A percentile compares a stretch with the other conserved stretches of the same genome.
Conservation (phyloP, 2,888 invertebrate genomes). For the Eumacrocentrus americanus region DNA sequence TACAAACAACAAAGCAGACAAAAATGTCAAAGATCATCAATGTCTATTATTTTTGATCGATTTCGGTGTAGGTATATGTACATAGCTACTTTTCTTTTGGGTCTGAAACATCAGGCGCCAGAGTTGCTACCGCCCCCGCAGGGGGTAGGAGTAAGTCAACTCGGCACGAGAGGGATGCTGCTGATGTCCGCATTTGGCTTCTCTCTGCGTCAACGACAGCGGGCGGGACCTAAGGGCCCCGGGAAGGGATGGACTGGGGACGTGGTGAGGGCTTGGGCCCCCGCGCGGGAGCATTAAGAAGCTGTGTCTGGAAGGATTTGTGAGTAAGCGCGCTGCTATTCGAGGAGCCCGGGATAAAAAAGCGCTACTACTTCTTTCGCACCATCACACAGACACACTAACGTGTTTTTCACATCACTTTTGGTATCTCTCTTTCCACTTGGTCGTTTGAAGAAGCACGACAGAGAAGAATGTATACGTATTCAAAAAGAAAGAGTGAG, state of each 20-base stretch:
- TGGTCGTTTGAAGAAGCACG: background rate
- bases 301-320: conserved; percentile 56
- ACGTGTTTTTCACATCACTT: conserved; percentile 16
- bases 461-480: background rate
- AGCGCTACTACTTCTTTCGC: conserved; percentile 50
- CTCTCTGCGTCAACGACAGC: conserved; percentile 19
- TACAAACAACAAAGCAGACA: too few species aligned
- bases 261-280: conserved; percentile 27
- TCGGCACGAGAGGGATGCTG: conserved; percentile 52
- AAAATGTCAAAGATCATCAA: too few species aligned
- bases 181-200: conserved; percentile 7
- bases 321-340: conserved; percentile 58
- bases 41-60: too few species aligned
- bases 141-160: background rate
- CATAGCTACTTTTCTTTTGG: too few species aligned
- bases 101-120: too few species aligned
- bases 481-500: conserved; percentile 20
- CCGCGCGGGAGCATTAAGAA: conserved; percentile 51
- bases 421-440: conserved; percentile 14
- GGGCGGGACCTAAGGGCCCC: conserved; percentile 37
- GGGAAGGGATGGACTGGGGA: conserved; percentile 31
- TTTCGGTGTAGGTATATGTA: too few species aligned
- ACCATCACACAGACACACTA: conserved; percentile 24
- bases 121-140: too few species aligned
- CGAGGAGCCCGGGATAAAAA: conserved; percentile 51